phyloP scores from a whole-genome alignment of 2,888 invertebrate species.

The Idaea dimidiata region DNA sequence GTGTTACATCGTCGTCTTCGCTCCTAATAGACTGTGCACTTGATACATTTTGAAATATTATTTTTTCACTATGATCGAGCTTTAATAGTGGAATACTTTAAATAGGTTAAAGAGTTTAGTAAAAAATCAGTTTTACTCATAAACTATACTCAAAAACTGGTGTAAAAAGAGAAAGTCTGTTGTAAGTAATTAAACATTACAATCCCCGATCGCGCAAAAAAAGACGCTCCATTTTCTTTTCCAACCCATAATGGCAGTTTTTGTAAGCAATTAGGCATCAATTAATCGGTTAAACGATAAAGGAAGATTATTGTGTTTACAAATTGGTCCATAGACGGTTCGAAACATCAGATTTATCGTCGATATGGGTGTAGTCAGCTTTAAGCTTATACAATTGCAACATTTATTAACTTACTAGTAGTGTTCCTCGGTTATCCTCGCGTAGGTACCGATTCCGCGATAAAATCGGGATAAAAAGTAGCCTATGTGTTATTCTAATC shows the following conservation, averaged over 20 bases:
- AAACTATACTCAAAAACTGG: not conserved
- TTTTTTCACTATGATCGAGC: too few species aligned
- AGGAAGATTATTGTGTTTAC: constrained; percentile 44
- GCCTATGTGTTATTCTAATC: too few species aligned
- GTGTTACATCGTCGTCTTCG: too few species aligned
- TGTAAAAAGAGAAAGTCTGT: not conserved
- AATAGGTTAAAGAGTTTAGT: too few species aligned
- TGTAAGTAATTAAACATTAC: not conserved
- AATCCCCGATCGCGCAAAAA: not conserved
- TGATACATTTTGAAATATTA: too few species aligned
- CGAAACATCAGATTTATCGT: constrained; percentile 33
- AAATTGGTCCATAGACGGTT: constrained; percentile 40
- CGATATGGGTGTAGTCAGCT: constrained; percentile 27
- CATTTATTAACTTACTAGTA: not conserved
- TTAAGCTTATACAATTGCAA: constrained; percentile 20
- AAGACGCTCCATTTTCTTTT: constrained; percentile 5
- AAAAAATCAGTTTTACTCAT: too few species aligned
- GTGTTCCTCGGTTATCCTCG: not conserved
- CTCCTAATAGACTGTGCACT: too few species aligned
- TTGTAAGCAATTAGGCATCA: constrained; percentile 39
- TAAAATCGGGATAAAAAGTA: too few species aligned
- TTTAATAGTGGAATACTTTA: too few species aligned
- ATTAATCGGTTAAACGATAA: constrained; percentile 42
- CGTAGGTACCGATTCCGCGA: too few species aligned
- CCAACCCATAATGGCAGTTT: constrained; percentile 38